Evolutionary conservation across 35 echinoderm and acorn worm species (phyloP).

Genomic region (Apostichopus japonicus): DNA sequence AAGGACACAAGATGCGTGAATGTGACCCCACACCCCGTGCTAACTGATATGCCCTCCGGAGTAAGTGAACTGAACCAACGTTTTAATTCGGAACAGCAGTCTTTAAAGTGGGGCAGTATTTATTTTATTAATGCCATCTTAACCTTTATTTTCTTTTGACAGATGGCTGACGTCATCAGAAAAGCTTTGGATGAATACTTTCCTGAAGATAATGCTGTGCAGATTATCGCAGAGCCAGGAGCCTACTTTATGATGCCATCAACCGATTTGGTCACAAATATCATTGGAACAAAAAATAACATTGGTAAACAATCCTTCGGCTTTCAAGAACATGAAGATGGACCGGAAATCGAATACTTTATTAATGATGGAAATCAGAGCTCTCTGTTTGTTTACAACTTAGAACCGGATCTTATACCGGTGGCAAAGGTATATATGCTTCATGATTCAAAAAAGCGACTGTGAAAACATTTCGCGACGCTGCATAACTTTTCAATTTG

Average conservation of each 20-base stretch:
- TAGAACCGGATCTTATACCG: background rate
- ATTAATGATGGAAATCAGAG: conserved; percentile 34
- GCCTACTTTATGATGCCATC: background rate
- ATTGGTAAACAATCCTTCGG: background rate
- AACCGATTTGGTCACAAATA: background rate
- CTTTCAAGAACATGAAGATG: background rate
- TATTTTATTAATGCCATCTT: background rate
- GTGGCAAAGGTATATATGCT: background rate
- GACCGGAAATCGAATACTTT: conserved; percentile 11
- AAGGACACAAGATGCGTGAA: background rate
- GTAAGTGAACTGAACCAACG: too few species aligned
- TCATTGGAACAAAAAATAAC: background rate
- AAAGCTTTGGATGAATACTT: conserved; percentile 7
- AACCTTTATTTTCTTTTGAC: background rate
- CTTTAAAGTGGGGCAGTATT: too few species aligned
- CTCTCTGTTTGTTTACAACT: background rate
- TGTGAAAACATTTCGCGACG: too few species aligned
- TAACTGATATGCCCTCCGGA: too few species aligned
- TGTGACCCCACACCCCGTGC: background rate
- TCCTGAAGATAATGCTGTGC: background rate
- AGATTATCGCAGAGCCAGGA: conserved; percentile 35
- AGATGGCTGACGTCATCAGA: conserved; percentile 9
- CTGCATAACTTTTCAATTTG: too few species aligned
- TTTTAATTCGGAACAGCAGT: too few species aligned
- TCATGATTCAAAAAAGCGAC: too few species aligned